Evolutionary conservation across 2,888 invertebrate species (phyloP).

Genomic region (Hirtodrosophila confusa): DNA sequence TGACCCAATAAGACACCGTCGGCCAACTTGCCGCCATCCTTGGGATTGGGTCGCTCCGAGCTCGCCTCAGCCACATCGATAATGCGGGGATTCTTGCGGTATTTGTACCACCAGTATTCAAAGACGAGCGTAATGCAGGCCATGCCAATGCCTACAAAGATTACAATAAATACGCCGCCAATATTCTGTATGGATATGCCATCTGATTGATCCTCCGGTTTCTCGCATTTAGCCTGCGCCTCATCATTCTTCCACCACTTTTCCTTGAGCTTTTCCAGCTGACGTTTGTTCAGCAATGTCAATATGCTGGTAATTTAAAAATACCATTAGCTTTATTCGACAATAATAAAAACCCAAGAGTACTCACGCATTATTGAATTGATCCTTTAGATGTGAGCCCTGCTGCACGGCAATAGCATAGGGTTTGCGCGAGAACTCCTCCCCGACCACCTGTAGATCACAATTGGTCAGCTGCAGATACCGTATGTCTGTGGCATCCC

Average conservation of each 20-base stretch:
- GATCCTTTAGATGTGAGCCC: conserved; percentile 96
- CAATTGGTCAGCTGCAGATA: conserved; percentile 84
- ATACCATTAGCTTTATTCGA: background rate
- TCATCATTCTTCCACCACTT: conserved; percentile 98
- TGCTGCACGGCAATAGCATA: conserved; percentile 99
- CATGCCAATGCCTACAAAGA: conserved; percentile 96
- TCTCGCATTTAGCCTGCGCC: conserved; percentile 90
- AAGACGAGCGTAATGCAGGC: conserved; percentile 95
- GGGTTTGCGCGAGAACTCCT: conserved; percentile 98
- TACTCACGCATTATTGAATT: conserved; percentile 96
- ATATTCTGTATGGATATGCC: conserved; percentile 99
- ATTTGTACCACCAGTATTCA: conserved; percentile 97
- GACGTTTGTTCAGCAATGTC: conserved; percentile 95
- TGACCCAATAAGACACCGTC: conserved; percentile 82
- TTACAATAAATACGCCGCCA: conserved; percentile 98
- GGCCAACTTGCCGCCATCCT: conserved; percentile 75
- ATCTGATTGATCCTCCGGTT: conserved; percentile 96
- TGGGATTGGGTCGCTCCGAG: conserved; percentile 34
- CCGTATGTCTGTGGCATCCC: conserved; percentile 96
- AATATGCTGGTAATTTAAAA: conserved; percentile 89
- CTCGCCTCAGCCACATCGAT: conserved; percentile 87
- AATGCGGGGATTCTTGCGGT: conserved; percentile 87
- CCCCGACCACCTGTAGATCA: conserved; percentile 95
- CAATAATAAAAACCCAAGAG: conserved; percentile 47
- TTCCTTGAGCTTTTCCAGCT: conserved; percentile 96